Conservation (phyloP, 2,113 vertebrate species). For the Opisthocomus hoazin region DNA sequence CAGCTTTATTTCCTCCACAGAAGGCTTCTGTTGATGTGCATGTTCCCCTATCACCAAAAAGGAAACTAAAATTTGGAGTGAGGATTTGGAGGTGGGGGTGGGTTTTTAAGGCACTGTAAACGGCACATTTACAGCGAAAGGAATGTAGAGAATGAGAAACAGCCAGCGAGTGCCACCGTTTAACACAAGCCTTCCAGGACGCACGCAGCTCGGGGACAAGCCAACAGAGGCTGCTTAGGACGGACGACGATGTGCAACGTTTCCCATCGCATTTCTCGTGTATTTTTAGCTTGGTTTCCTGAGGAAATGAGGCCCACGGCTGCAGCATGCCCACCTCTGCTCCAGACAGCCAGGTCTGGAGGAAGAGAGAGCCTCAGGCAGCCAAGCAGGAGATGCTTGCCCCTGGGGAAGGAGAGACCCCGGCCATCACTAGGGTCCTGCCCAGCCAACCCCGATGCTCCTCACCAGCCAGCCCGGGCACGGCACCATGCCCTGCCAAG, state of each 20-base stretch:
- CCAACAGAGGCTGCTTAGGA: background rate
- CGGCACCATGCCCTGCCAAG: background rate
- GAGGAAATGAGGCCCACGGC: background rate
- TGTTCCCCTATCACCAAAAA: background rate
- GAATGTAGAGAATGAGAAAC: rapidly evolving
- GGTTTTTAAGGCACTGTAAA: background rate
- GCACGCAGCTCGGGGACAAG: background rate
- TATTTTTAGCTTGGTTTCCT: constrained; percentile 20
- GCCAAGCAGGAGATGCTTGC: rapidly evolving
- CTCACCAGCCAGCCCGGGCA: background rate
- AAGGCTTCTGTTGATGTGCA: background rate
- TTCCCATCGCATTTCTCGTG: background rate
- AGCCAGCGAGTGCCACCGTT: rapidly evolving
- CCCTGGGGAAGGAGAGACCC: background rate
- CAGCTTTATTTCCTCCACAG: background rate
- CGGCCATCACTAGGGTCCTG: background rate
- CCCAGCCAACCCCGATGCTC: background rate
- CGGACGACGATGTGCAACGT: rapidly evolving
- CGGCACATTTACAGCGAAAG: rapidly evolving
- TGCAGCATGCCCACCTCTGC: background rate
- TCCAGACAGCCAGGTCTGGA: rapidly evolving
- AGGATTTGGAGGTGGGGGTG: background rate
- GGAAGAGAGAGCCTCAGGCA: background rate
- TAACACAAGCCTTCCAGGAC: rapidly evolving
- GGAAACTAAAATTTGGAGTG: background rate